phyloP scores from a whole-genome alignment of 92 coral and sea anemone species.

The Zoanthus solanderi region DNA sequence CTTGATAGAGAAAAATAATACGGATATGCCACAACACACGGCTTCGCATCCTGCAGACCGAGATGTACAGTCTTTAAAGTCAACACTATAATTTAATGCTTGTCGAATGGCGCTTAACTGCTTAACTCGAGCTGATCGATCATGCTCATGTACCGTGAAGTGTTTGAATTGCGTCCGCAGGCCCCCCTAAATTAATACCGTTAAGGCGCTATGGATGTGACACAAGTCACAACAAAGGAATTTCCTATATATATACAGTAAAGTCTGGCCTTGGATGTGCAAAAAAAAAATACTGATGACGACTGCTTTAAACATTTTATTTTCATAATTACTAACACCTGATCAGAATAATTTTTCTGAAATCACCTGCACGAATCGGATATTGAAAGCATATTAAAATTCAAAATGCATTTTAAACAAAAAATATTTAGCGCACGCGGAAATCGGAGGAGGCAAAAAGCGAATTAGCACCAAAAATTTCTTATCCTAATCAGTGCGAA shows the following conservation, averaged over 20 bases:
- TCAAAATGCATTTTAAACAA: neutral
- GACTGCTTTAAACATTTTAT: neutral
- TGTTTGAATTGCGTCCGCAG: constrained; percentile 29
- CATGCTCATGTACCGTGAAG: constrained; percentile 43
- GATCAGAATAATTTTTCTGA: neutral
- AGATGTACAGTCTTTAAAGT: constrained; percentile 28
- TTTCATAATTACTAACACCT: constrained; percentile 5
- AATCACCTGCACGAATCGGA: neutral
- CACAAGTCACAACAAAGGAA: constrained; percentile 33
- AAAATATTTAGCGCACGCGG: neutral
- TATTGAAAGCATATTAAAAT: neutral
- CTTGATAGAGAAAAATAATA: constrained; percentile 21
- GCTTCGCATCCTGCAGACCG: constrained; percentile 15
- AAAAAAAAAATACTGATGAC: neutral
- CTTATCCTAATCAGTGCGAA: neutral
- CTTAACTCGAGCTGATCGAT: constrained; percentile 30
- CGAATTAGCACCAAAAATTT: neutral
- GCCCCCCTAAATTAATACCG: constrained; percentile 33
- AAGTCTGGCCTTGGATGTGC: neutral
- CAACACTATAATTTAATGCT: constrained; percentile 46
- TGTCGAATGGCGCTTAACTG: constrained; percentile 50
- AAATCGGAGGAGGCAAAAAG: constrained; percentile 1
- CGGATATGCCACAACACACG: neutral
- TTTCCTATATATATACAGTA: neutral
- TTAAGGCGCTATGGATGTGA: neutral